Conservation (phyloP, 2,797 vertebrate genomes). For the Rhynchonycteris naso region DNA sequence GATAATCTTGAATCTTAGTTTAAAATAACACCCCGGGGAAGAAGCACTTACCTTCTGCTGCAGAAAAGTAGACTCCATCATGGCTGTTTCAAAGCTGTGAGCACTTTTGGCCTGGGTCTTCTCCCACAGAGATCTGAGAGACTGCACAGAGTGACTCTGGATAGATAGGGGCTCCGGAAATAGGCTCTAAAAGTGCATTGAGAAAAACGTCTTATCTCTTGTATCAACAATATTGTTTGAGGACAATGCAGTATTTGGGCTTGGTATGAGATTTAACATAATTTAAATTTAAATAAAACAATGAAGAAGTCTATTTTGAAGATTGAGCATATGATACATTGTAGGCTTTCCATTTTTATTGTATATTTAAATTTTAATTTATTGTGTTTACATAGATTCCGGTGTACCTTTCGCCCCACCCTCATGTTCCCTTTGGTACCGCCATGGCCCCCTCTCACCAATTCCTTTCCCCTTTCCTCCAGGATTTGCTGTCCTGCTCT, state of each 20-base stretch:
- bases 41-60: slow-evolving; percentile 89
- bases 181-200: slow-evolving; percentile 87
- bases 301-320: background rate
- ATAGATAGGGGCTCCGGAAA: slow-evolving; percentile 90
- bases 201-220: background rate
- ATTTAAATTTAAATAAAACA: slow-evolving; percentile 12
- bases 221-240: background rate
- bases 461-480: too few relatives aligned
- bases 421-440: too few relatives aligned
- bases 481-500: too few relatives aligned
- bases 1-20: background rate
- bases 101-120: slow-evolving; percentile 90
- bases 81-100: slow-evolving; percentile 93
- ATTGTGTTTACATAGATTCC: too few relatives aligned
- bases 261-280: background rate
- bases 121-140: slow-evolving; percentile 92
- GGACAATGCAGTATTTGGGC: background rate
- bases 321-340: background rate
- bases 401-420: too few relatives aligned
- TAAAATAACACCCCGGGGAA: background rate
- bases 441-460: too few relatives aligned
- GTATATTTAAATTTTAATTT: too few relatives aligned
- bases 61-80: slow-evolving; percentile 91
- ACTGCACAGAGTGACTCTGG: slow-evolving; percentile 88
- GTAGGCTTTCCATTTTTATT: background rate